Percentiles rank a stretch among this genome's conserved stretches.
phyloP scores from a whole-genome alignment of 2,113 vertebrate species.

The Cyphomyrus discorhynchus region DNA sequence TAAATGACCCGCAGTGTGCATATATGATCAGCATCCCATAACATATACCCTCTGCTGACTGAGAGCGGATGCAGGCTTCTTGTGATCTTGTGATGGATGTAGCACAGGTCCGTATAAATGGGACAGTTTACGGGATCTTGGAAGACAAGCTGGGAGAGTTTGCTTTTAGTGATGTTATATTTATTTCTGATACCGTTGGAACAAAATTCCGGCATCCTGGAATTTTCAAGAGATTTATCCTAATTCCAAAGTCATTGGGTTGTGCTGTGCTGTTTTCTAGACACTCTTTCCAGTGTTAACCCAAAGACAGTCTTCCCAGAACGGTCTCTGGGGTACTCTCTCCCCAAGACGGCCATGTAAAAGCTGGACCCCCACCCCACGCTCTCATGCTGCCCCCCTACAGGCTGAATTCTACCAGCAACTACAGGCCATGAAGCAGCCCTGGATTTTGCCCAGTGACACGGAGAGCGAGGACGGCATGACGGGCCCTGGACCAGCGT shows the following conservation, averaged over 20 bases:
- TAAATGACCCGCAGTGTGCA: neutral
- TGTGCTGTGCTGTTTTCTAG: neutral
- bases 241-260: neutral
- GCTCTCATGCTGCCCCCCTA: no score
- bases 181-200: neutral
- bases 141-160: neutral
- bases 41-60: neutral
- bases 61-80: neutral
- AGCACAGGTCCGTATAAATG: neutral
- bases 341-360: neutral
- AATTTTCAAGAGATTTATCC: neutral
- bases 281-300: neutral
- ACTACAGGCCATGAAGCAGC: slow-evolving; percentile 4
- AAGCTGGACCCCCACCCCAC: neutral
- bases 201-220: neutral
- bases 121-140: neutral
- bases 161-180: neutral
- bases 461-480: neutral
- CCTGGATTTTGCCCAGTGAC: slow-evolving; percentile 13
- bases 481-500: neutral
- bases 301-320: neutral
- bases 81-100: neutral
- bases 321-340: neutral
- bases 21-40: neutral
- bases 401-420: slow-evolving; percentile 17